A percentile compares a stretch with the other conserved stretches of the same genome.
Evolutionary conservation across 2,888 invertebrate genomes (phyloP).

Genomic region (Tetheella fluctuosa): DNA sequence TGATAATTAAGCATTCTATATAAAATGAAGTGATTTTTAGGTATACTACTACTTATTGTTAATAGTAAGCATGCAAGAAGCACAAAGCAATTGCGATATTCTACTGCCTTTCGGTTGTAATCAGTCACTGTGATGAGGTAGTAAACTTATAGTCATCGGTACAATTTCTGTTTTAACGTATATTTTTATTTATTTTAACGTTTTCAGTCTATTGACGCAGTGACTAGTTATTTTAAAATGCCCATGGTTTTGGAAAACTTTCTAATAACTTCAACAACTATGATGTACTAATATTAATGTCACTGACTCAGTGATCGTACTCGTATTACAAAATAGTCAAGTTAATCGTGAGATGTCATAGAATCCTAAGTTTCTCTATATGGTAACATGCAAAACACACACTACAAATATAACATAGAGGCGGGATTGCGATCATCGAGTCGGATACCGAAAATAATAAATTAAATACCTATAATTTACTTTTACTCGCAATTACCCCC

Average conservation of each 20-base stretch:
- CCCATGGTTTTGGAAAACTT: conserved; percentile 25
- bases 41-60: conserved; percentile 1
- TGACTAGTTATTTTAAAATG: too few relatives aligned
- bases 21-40: neutral
- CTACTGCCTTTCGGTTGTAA: conserved; percentile 8
- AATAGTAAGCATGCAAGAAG: conserved; percentile 77
- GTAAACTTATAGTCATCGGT: neutral
- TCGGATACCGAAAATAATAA: conserved; percentile 42
- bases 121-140: neutral
- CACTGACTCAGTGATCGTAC: conserved; percentile 22
- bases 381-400: conserved; percentile 68
- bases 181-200: neutral
- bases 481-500: neutral
- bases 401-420: conserved; percentile 62
- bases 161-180: neutral
- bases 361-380: conserved; percentile 39
- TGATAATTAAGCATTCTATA: neutral
- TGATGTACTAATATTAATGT: conserved; percentile 3
- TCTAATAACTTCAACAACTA: conserved; percentile 25
- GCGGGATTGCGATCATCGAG: conserved; percentile 84
- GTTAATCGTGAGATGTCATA: neutral
- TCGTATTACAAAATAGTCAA: conserved; percentile 15
- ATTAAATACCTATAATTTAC: conserved; percentile 9
- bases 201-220: neutral
- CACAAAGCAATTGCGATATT: conserved; percentile 58